phyloP scores from a whole-genome alignment of 2,113 vertebrate species.

The Corythoichthys intestinalis region DNA sequence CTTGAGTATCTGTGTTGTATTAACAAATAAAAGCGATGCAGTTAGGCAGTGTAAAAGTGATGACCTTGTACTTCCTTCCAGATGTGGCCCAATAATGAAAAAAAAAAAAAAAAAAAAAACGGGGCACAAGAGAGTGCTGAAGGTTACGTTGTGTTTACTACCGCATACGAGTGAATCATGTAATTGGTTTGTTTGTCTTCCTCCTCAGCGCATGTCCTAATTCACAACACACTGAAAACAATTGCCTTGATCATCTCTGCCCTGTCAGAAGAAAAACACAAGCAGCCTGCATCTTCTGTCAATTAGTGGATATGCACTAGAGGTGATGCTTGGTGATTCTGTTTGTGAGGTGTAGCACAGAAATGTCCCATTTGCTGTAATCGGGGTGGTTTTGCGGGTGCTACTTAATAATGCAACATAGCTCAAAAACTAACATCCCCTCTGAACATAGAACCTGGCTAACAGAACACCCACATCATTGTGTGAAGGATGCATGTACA shows the following conservation, averaged over 20 bases:
- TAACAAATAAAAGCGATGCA: background rate
- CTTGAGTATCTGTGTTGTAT: background rate
- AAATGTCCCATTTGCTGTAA: conserved; percentile 34
- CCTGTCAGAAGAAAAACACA: conserved; percentile 2
- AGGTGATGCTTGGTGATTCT: conserved; percentile 41
- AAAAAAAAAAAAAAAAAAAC: conserved; percentile 3
- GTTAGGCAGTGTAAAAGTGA: background rate
- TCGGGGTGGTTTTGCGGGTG: conserved; percentile 8
- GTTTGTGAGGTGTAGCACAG: conserved; percentile 35
- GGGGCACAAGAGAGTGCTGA: conserved; percentile 6
- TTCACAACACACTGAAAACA: conserved; percentile 30
- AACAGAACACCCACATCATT: background rate
- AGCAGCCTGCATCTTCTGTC: conserved; percentile 26
- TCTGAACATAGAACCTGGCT: conserved; percentile 1
- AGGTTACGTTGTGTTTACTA: conserved; percentile 7
- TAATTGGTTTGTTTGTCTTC: conserved; percentile 47
- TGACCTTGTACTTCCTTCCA: background rate
- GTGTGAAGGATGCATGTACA: background rate
- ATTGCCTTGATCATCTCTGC: conserved; percentile 37
- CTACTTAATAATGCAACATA: conserved; percentile 23
- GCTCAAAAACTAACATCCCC: conserved; percentile 1
- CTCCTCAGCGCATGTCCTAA: conserved; percentile 20
- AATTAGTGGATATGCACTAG: conserved; percentile 40
- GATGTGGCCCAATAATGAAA: background rate
- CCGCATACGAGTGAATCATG: conserved; percentile 21